Evolutionary conservation across 2,888 invertebrate species (phyloP).

Genomic region (Microctonus brassicae): DNA sequence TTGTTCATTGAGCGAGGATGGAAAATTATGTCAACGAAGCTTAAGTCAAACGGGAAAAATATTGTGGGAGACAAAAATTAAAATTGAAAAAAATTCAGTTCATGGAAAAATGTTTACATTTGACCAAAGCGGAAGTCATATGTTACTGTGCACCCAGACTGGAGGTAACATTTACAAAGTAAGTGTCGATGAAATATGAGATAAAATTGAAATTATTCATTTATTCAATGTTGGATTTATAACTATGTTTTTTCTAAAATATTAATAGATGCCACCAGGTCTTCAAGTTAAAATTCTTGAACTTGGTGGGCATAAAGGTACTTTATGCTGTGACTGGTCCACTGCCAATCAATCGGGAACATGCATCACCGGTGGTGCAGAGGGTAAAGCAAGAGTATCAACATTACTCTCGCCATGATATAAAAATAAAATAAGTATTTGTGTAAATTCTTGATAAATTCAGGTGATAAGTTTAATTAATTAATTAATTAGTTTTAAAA

Average conservation of each 20-base stretch:
- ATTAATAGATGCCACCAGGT: slow-evolving; percentile 65
- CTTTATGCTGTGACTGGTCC: slow-evolving; percentile 75
- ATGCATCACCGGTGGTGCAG: slow-evolving; percentile 74
- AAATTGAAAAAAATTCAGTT: slow-evolving; percentile 65
- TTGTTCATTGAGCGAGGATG: slow-evolving; percentile 73
- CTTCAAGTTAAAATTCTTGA: slow-evolving; percentile 68
- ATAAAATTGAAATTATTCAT: background rate
- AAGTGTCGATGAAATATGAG: slow-evolving; percentile 5
- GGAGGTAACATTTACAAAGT: slow-evolving; percentile 69
- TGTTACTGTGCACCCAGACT: slow-evolving; percentile 66
- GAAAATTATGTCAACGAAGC: slow-evolving; percentile 64
- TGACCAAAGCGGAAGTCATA: slow-evolving; percentile 67
- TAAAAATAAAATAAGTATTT: slow-evolving; percentile 63
- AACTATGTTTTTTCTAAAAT: background rate
- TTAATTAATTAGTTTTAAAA: slow-evolving; percentile 15
- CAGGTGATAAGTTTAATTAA: slow-evolving; percentile 7
- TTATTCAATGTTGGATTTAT: background rate
- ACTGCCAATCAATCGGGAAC: slow-evolving; percentile 74
- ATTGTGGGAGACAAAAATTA: slow-evolving; percentile 65
- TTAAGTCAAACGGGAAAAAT: slow-evolving; percentile 70
- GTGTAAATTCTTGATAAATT: slow-evolving; percentile 61
- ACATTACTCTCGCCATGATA: slow-evolving; percentile 72
- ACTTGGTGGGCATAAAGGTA: slow-evolving; percentile 72
- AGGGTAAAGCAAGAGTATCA: slow-evolving; percentile 74
- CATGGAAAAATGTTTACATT: slow-evolving; percentile 68